phyloP scores from a whole-genome alignment of 23 tunicate species.

The Diplosoma virens region DNA sequence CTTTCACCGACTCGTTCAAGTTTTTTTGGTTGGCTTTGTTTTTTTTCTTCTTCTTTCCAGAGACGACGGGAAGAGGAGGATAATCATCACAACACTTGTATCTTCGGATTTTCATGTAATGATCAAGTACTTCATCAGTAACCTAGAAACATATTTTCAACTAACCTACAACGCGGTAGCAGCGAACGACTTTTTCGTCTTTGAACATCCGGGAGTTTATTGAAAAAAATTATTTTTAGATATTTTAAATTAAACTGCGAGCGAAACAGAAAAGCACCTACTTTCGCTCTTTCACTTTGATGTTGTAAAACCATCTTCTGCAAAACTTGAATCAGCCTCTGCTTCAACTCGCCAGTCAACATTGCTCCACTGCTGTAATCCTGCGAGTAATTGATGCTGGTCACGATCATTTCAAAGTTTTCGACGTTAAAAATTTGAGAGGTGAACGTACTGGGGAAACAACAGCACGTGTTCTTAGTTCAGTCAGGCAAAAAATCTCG shows the following conservation, averaged over 20 bases:
- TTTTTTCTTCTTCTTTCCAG: conserved; percentile 48
- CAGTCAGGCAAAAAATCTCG: too few species aligned
- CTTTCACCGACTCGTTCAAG: neutral
- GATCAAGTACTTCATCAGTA: conserved; percentile 31
- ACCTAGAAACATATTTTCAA: conserved; percentile 22
- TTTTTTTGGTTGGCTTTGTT: neutral
- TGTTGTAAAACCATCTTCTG: conserved; percentile 75
- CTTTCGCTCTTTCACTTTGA: conserved; percentile 72
- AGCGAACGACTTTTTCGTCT: neutral
- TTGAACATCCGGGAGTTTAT: too few species aligned
- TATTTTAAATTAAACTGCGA: neutral
- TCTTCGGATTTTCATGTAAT: conserved; percentile 26
- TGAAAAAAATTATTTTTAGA: too few species aligned
- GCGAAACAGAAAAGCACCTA: neutral
- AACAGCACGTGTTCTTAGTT: too few species aligned
- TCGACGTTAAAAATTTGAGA: too few species aligned
- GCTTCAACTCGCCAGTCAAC: conserved; percentile 92
- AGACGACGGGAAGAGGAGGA: conserved; percentile 27
- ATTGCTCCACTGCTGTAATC: conserved; percentile 69
- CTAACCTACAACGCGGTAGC: too few species aligned
- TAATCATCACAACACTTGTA: conserved; percentile 62
- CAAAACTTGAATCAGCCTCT: conserved; percentile 53
- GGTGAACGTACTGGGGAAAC: too few species aligned
- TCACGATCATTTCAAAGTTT: too few species aligned
- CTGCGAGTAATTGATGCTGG: conserved; percentile 15